These are phyloP conservation scores for Syngnathus floridae DNA, from an alignment of 2,113 vertebrate species.

Conservation along the genomic window DNA sequence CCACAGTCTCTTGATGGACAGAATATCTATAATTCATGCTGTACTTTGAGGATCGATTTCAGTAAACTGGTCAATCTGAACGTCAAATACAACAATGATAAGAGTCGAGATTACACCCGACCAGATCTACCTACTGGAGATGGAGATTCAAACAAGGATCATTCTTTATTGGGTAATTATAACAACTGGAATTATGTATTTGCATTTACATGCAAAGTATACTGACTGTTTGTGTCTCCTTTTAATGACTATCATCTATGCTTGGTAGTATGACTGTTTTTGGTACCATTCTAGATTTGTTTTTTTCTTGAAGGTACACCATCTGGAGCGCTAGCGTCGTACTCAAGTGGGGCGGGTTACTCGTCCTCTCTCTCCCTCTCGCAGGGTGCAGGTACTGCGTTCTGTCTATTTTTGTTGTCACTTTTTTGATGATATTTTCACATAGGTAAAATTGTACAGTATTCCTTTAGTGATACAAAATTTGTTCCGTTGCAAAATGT, in stretches of 20 bases:
- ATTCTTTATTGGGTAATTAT: conserved; percentile 83
- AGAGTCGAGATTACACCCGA: conserved; percentile 96
- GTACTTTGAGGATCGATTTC: conserved; percentile 96
- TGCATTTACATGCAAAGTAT: neutral
- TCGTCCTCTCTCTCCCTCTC: conserved; percentile 70
- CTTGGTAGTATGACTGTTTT: neutral
- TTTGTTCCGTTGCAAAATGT: neutral
- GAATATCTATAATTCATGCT: conserved; percentile 98
- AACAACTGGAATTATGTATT: neutral
- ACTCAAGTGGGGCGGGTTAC: conserved; percentile 72
- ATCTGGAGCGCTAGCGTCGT: conserved; percentile 69
- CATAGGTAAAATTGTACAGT: neutral
- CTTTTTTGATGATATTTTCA: neutral
- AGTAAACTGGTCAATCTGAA: conserved; percentile 98
- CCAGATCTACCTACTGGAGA: conserved; percentile 95
- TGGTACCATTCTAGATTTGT: conserved; percentile 29
- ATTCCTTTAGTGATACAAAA: neutral
- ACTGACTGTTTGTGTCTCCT: too few species aligned
- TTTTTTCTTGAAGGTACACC: conserved; percentile 66
- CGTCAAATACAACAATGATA: conserved; percentile 99
- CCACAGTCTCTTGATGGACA: conserved; percentile 91
- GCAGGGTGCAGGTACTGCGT: conserved; percentile 65
- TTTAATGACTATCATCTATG: too few species aligned
- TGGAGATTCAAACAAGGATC: conserved; percentile 91
- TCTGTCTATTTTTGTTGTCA: conserved; percentile 12